Conservation (phyloP, 2,888 invertebrate genomes). For the Plebejus argus region DNA sequence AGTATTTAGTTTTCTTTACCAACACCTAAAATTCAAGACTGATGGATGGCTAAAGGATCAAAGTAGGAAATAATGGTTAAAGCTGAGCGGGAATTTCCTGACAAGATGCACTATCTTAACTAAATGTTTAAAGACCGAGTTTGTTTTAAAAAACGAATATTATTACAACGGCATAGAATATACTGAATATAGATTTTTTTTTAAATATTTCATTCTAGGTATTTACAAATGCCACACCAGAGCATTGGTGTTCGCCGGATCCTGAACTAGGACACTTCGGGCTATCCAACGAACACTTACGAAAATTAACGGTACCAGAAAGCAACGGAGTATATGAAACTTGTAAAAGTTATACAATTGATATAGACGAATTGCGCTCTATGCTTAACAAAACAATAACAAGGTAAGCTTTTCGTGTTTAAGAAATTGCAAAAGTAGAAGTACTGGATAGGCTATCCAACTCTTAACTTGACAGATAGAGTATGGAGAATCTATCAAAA, state of each 20-base stretch:
- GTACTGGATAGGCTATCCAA: neutral
- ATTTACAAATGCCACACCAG: constrained; percentile 85
- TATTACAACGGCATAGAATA: neutral
- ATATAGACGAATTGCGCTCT: constrained; percentile 56
- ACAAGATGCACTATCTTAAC: too few relatives aligned
- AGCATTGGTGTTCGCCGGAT: constrained; percentile 84
- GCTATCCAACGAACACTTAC: constrained; percentile 71
- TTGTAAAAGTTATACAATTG: constrained; percentile 78
- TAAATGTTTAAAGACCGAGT: neutral
- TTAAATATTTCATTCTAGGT: constrained; percentile 65
- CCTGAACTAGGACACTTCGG: constrained; percentile 73
- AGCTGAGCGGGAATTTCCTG: too few relatives aligned
- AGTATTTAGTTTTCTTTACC: too few relatives aligned
- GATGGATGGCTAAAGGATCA: too few relatives aligned
- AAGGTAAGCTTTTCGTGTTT: constrained; percentile 49
- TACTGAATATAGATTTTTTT: too few relatives aligned
- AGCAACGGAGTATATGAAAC: constrained; percentile 68
- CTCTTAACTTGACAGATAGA: too few relatives aligned
- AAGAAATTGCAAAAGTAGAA: neutral
- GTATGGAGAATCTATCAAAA: too few relatives aligned
- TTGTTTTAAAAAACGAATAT: neutral
- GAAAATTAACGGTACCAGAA: constrained; percentile 77
- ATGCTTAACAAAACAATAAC: constrained; percentile 59
- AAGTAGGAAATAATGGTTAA: too few relatives aligned
- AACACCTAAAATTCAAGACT: too few relatives aligned